phyloP scores from a whole-genome alignment of 2,888 invertebrate species.

The Agrochola macilenta region DNA sequence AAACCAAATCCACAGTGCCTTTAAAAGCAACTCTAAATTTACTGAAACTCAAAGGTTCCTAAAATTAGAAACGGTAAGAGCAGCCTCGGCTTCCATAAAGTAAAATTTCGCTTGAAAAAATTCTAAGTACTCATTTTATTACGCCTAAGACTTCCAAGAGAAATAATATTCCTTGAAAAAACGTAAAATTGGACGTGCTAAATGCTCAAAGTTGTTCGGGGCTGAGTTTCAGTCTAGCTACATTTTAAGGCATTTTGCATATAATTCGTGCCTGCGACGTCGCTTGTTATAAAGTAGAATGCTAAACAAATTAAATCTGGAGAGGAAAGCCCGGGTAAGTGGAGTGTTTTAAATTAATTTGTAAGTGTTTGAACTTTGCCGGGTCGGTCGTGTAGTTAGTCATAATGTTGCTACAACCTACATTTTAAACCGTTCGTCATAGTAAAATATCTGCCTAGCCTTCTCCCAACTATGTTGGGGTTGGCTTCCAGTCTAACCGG shows the following conservation, averaged over 20 bases:
- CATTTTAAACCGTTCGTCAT: conserved; percentile 6
- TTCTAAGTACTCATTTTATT: conserved; percentile 59
- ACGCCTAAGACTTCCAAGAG: conserved; percentile 42
- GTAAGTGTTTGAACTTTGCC: conserved; percentile 45
- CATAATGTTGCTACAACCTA: conserved; percentile 13
- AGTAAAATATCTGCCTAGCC: background rate
- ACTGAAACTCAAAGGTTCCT: conserved; percentile 53
- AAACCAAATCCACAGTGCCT: conserved; percentile 41
- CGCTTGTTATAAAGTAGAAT: conserved; percentile 51
- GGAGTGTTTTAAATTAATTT: conserved; percentile 54
- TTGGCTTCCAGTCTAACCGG: too few relatives aligned
- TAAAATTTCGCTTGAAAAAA: conserved; percentile 55
- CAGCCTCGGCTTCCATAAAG: conserved; percentile 31
- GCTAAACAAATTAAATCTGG: conserved; percentile 56
- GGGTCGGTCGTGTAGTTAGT: conserved; percentile 20
- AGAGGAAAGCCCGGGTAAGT: conserved; percentile 17
- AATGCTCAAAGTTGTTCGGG: conserved; percentile 48
- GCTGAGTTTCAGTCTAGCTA: conserved; percentile 29
- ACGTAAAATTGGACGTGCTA: conserved; percentile 46
- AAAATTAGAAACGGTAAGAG: conserved; percentile 49
- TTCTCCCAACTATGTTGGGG: too few relatives aligned
- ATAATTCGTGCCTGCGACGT: conserved; percentile 47
- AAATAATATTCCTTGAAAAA: conserved; percentile 58
- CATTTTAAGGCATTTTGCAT: conserved; percentile 50
- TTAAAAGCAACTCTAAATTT: conserved; percentile 55